Evolutionary conservation across 2,797 vertebrate species (phyloP).

Genomic region (Xenopus petersii): DNA sequence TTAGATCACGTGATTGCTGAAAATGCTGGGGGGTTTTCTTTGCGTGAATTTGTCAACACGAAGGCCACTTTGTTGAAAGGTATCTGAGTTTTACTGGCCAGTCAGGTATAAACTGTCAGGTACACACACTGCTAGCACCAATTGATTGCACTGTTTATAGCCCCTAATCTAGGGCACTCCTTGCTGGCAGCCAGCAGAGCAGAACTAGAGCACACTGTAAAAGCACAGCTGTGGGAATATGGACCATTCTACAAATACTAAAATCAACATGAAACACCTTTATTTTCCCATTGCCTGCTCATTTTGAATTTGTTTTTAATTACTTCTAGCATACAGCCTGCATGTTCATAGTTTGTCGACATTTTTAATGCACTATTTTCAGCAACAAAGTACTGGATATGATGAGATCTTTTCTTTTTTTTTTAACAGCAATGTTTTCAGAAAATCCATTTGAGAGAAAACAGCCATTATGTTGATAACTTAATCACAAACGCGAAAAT

Average conservation of each 20-base stretch:
- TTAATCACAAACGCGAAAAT: slow-evolving; percentile 35
- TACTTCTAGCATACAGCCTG: not conserved
- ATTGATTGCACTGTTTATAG: no score
- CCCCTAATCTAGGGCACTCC: not conserved
- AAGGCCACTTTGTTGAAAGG: no score
- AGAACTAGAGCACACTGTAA: not conserved
- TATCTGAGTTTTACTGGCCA: no score
- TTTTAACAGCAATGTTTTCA: slow-evolving; percentile 31
- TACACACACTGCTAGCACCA: no score
- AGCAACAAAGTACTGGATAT: no score
- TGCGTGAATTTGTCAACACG: no score
- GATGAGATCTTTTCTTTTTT: not conserved
- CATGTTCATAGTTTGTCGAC: no score
- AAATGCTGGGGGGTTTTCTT: no score
- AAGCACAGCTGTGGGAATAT: not conserved
- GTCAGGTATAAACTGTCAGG: no score
- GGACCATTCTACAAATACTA: not conserved
- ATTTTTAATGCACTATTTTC: no score
- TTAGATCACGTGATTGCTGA: no score
- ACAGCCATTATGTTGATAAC: slow-evolving; percentile 34
- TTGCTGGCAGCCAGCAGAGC: not conserved
- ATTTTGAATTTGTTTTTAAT: not conserved
- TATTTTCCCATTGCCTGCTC: not conserved
- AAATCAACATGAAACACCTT: not conserved
- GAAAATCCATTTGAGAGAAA: slow-evolving; percentile 41